A percentile compares a stretch with the other conserved stretches of the same genome.
These are phyloP conservation scores for Gnatocerus cornutus DNA, from an alignment of 2,888 invertebrate species.

Conservation along the genomic window DNA sequence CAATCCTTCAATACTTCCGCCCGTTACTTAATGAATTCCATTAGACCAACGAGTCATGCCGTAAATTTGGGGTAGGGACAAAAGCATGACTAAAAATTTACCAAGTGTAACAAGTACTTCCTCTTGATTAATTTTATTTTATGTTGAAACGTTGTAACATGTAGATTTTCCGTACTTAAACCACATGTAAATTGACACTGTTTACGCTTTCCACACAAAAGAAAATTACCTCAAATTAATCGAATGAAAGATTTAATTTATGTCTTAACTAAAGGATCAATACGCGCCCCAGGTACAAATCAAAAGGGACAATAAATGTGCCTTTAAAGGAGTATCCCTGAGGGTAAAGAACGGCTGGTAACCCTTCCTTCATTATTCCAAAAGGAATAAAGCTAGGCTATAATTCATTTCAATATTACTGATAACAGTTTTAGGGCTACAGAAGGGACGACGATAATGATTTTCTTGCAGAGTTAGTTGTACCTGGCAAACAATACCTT, in stretches of 20 bases:
- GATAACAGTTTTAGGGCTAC: slow-evolving; percentile 13
- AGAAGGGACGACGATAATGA: neutral
- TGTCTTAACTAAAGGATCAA: slow-evolving; percentile 22
- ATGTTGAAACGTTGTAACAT: neutral
- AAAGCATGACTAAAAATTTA: slow-evolving; percentile 41
- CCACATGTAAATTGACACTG: neutral
- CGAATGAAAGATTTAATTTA: slow-evolving; percentile 30
- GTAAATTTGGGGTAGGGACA: slow-evolving; percentile 36
- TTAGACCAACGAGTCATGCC: slow-evolving; percentile 37
- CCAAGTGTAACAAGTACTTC: slow-evolving; percentile 32
- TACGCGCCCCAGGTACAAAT: slow-evolving; percentile 32
- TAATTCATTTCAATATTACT: slow-evolving; percentile 35
- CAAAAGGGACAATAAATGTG: slow-evolving; percentile 36
- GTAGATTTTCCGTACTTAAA: neutral
- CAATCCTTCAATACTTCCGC: slow-evolving; percentile 37
- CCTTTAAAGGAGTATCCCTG: slow-evolving; percentile 33
- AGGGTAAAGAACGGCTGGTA: slow-evolving; percentile 29
- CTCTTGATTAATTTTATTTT: slow-evolving; percentile 23
- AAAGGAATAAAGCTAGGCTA: slow-evolving; percentile 32
- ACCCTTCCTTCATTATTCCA: slow-evolving; percentile 34
- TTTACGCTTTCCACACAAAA: neutral
- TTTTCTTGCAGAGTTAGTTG: neutral
- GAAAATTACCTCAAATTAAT: neutral
- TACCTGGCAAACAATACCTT: too few relatives aligned
- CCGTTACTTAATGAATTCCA: slow-evolving; percentile 23